Conservation (phyloP, 2,888 invertebrate species). For the Lissocephala sabroskyi region DNA sequence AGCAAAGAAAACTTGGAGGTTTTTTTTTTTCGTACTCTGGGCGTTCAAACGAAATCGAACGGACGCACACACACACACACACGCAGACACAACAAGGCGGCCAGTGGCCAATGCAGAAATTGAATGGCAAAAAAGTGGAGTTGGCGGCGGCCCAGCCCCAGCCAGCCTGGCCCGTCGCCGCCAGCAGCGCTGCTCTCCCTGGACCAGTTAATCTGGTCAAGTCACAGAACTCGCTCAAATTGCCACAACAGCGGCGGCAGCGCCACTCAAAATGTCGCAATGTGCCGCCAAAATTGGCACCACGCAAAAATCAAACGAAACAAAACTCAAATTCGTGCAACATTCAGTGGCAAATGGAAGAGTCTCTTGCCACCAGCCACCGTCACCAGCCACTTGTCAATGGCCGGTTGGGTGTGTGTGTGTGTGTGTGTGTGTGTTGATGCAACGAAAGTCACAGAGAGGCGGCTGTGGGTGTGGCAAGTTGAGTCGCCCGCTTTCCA, state of each 20-base stretch:
- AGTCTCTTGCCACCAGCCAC: no score
- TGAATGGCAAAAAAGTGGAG: slow-evolving; percentile 19
- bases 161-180: background rate
- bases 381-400: no score
- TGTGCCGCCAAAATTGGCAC: slow-evolving; percentile 25
- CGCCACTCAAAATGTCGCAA: slow-evolving; percentile 35
- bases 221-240: slow-evolving; percentile 40
- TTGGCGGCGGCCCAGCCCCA: slow-evolving; percentile 13
- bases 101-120: slow-evolving; percentile 1
- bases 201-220: slow-evolving; percentile 26
- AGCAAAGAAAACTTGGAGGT: background rate
- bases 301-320: no score
- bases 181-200: no score
- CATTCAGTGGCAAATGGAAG: no score
- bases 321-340: no score
- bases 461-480: no score
- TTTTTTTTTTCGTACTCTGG: background rate
- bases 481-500: no score
- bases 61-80: slow-evolving; percentile 9
- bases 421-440: slow-evolving; percentile 10
- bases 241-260: slow-evolving; percentile 7
- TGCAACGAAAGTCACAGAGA: no score
- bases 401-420: no score
- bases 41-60: slow-evolving; percentile 3
- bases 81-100: background rate